Base-by-base conservation (phyloP, 2,888 invertebrate genomes). In the Melanchra persicariae region DNA sequence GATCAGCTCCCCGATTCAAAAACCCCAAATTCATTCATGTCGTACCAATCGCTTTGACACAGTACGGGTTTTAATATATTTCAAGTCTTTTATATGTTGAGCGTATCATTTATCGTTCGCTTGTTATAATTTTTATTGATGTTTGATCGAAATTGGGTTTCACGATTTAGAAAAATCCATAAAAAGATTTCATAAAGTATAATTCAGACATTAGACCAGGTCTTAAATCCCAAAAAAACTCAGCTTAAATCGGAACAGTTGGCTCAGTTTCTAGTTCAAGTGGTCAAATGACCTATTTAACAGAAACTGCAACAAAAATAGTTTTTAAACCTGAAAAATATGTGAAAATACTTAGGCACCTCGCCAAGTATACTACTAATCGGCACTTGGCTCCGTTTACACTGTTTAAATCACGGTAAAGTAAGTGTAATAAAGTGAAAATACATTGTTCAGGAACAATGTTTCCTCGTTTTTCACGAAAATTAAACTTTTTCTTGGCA, bases 321-420 rank as follows among this genome's bases (percentile, higher is more conserved):
- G 45, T 67, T 77, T 79, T 80, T 52, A 64, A 69, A 52, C 47
- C 60, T 63, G 34, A 70, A 65, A n/a, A 69, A 66, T 70, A 63
- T 55, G 55, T 61, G 66, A 64, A 57, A 57, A 57, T 54, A 66
- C 60, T 66, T 63, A 67, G 78, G 78, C 78, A 58, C 3, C 8
- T 26, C 15, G 81, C 72, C 77, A 79, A 77, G 22, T 45, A 6
- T 15, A 45, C 45, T 52, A 63, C 55, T 76, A 63, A 81, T 71
- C 52, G 45, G 24, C 15, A 34, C 61, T 79, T 81, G 77, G 64
- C 81, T 67, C 57, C 17, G 34, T 71, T 77, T 61, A 58, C 60
- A 61, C 55, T 57, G 40, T 51, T 67, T 81, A 81, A 81, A 55
- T 79, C 81, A 81, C 37, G 9, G 6, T 17, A 55, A 71, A 76